phyloP scores from a whole-genome alignment of 1,140 invertebrate genomes.

The Cherax quadricarinatus region DNA sequence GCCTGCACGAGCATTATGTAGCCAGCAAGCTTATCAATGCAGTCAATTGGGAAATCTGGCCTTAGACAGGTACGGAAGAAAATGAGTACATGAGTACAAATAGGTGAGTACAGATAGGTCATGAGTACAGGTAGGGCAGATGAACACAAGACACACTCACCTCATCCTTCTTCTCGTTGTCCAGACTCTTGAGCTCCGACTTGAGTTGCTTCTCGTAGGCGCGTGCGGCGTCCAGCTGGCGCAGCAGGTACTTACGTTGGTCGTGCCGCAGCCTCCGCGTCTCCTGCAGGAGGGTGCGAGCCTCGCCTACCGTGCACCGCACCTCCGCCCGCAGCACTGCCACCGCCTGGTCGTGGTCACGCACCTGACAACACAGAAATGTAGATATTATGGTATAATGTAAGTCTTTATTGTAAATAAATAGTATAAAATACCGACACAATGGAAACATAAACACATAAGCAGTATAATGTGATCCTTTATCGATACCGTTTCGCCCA shows the following conservation, averaged over 20 bases:
- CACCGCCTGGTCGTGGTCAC: conserved; percentile 72
- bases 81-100: no score
- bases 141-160: conserved; percentile 22
- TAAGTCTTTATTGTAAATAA: no score
- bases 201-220: conserved; percentile 73
- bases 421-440: no score
- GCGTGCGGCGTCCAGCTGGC: conserved; percentile 71
- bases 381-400: not conserved
- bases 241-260: conserved; percentile 71
- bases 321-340: conserved; percentile 67
- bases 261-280: conserved; percentile 69
- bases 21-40: no score
- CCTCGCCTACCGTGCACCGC: conserved; percentile 58
- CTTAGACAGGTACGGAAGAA: no score
- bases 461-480: no score
- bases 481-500: no score
- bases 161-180: conserved; percentile 73
- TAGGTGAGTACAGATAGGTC: no score
- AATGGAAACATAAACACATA: no score
- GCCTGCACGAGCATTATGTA: no score
- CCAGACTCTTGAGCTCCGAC: conserved; percentile 65
- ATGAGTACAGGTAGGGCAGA: no score
- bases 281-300: conserved; percentile 70
- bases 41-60: no score
- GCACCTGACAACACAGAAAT: conserved; percentile 47